Evolutionary conservation across 2,797 vertebrate genomes (phyloP).

Genomic region (Tinamus major): DNA sequence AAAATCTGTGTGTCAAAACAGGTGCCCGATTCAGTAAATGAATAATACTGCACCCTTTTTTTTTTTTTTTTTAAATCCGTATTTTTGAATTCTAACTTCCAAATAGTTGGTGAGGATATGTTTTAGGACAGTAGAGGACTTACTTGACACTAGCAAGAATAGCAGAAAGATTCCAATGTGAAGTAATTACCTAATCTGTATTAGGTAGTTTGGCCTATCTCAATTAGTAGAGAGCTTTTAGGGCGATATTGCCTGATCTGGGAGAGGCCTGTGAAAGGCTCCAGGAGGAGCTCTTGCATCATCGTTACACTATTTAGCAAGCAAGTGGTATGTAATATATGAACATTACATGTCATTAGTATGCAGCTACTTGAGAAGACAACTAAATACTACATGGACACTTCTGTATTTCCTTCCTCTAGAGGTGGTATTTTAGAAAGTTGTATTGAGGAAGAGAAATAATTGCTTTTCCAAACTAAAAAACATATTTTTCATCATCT

Average conservation of each 20-base stretch:
- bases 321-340: not conserved
- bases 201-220: not conserved
- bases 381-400: not conserved
- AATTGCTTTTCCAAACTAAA: not conserved
- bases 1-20: not conserved
- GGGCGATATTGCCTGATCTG: not conserved
- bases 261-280: no score
- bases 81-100: accelerated
- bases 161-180: accelerated
- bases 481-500: not conserved
- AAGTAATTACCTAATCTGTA: not conserved
- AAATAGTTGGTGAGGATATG: not conserved
- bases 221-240: not conserved
- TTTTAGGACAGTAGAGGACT: not conserved
- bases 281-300: not conserved
- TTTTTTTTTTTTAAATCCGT: not conserved
- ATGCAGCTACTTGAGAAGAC: not conserved
- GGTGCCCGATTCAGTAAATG: not conserved
- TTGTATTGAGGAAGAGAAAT: not conserved
- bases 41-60: not conserved
- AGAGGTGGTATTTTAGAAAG: not conserved
- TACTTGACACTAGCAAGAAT: accelerated
- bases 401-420: not conserved
- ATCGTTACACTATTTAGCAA: accelerated
- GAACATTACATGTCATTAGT: not conserved